phyloP scores from a whole-genome alignment of 1,140 invertebrate genomes.

The Euwallacea fornicatus region DNA sequence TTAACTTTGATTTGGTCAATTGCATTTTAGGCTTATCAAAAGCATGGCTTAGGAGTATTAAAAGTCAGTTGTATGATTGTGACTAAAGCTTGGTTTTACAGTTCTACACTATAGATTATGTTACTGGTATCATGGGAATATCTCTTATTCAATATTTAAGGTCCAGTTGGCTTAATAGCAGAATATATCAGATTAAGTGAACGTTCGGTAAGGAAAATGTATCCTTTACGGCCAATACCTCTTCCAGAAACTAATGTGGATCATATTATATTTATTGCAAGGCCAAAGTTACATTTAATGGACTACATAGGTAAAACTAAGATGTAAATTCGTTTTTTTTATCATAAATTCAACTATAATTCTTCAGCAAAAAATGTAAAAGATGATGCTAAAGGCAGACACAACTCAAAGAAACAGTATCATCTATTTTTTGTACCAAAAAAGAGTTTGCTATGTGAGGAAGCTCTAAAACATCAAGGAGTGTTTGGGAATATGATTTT shows the following conservation, averaged over 20 bases:
- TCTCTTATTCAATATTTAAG: constrained; percentile 11
- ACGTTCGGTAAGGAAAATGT: constrained; percentile 78
- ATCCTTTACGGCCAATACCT: constrained; percentile 69
- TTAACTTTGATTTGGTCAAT: no score
- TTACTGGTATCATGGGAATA: no score
- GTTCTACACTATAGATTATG: no score
- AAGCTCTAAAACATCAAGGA: constrained; percentile 77
- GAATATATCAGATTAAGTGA: constrained; percentile 80
- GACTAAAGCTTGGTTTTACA: no score
- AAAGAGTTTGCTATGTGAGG: constrained; percentile 84
- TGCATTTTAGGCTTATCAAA: no score
- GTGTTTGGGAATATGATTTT: constrained; percentile 77
- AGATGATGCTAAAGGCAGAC: constrained; percentile 57
- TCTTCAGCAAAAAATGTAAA: constrained; percentile 72
- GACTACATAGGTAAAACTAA: constrained; percentile 63
- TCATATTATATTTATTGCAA: constrained; percentile 88
- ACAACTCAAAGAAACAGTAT: constrained; percentile 62
- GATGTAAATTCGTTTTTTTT: background rate
- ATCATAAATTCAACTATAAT: background rate
- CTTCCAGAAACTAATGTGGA: constrained; percentile 70
- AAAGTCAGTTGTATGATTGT: no score
- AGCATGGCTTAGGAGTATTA: no score
- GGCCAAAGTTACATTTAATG: constrained; percentile 82
- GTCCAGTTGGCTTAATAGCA: constrained; percentile 81
- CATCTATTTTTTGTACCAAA: constrained; percentile 87